phyloP scores from a whole-genome alignment of 2,113 vertebrate species.

The Dasyprocta punctata region DNA sequence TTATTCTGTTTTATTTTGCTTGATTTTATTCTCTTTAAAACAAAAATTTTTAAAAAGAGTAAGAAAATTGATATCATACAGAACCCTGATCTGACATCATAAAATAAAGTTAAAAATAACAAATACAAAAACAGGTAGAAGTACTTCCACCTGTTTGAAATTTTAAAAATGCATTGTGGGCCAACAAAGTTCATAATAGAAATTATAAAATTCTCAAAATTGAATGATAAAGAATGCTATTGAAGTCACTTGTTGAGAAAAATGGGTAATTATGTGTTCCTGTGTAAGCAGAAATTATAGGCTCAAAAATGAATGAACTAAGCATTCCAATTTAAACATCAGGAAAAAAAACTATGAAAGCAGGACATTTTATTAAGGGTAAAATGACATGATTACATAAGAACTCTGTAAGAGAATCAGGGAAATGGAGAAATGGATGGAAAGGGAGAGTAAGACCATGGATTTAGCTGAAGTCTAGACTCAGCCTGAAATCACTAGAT shows the following conservation, averaged over 20 bases:
- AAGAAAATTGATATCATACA: neutral
- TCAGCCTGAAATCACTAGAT: neutral
- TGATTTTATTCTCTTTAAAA: no score
- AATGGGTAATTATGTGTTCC: neutral
- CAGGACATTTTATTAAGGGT: neutral
- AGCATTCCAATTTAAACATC: neutral
- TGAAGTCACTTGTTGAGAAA: neutral
- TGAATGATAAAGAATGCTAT: neutral
- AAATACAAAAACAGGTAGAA: neutral
- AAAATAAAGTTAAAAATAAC: slow-evolving; percentile 51
- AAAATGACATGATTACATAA: neutral
- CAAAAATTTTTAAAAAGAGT: no score
- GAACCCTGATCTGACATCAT: neutral
- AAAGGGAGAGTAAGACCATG: neutral
- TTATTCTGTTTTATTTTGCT: no score
- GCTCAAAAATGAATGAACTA: neutral
- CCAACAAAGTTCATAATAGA: neutral
- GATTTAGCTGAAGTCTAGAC: neutral
- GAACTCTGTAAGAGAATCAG: neutral
- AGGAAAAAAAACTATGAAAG: neutral
- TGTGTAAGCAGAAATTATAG: neutral
- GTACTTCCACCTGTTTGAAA: neutral
- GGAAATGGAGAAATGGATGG: neutral
- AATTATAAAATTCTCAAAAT: slow-evolving; percentile 27
- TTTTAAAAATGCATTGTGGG: neutral